Percentiles rank a stretch among this genome's conserved stretches.
Conservation (phyloP, 2,797 vertebrate genomes). For the Thalassophryne amazonica region DNA sequence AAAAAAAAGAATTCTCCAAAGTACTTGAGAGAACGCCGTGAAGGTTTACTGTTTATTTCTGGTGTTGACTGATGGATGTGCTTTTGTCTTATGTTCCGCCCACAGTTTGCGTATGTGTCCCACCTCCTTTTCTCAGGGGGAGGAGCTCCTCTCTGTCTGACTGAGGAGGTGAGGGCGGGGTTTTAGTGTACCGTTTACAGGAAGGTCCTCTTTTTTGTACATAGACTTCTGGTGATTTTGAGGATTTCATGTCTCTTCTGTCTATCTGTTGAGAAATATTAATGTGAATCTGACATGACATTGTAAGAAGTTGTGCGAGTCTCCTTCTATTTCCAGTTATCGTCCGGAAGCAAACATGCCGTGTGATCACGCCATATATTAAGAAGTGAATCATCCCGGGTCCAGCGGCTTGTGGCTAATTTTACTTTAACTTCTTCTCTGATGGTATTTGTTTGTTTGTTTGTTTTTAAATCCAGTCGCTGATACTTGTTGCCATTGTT, state of each 20-base stretch:
- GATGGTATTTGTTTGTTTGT: conserved; percentile 73
- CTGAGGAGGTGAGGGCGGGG: conserved; percentile 44
- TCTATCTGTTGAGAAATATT: conserved; percentile 84
- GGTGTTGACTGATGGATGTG: conserved; percentile 89
- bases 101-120: conserved; percentile 22
- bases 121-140: conserved; percentile 73
- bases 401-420: conserved; percentile 56
- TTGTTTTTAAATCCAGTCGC: conserved; percentile 72
- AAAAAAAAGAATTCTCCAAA: conserved; percentile 44
- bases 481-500: conserved; percentile 46
- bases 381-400: conserved; percentile 52
- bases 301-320: conserved; percentile 74
- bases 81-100: conserved; percentile 75
- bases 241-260: conserved; percentile 80
- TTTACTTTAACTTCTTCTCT: conserved; percentile 79
- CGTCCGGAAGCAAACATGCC: conserved; percentile 66
- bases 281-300: conserved; percentile 80
- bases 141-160: conserved; percentile 74
- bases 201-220: conserved; percentile 86
- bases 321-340: conserved; percentile 68
- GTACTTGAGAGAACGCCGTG: conserved; percentile 60
- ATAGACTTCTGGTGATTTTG: conserved; percentile 82
- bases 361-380: conserved; percentile 63
- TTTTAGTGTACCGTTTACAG: conserved; percentile 84
- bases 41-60: conserved; percentile 81